These are phyloP conservation scores for Miltochrista miniata DNA, from an alignment of 2,888 invertebrate genomes.

Conservation along the genomic window DNA sequence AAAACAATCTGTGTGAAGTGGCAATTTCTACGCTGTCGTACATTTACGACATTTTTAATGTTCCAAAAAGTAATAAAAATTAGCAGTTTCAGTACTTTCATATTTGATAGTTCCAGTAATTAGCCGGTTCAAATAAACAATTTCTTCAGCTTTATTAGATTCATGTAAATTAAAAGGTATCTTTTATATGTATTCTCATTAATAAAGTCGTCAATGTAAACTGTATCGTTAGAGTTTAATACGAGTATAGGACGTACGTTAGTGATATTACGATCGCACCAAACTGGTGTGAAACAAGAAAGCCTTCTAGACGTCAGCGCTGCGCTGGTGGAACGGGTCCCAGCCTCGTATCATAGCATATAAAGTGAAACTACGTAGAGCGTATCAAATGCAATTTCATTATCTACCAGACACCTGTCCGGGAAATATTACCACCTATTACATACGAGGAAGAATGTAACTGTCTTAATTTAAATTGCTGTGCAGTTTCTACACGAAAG, in stretches of 20 bases:
- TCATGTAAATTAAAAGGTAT: too few relatives aligned
- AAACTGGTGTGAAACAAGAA: constrained; percentile 61
- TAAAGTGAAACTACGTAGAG: constrained; percentile 71
- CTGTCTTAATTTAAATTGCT: background rate
- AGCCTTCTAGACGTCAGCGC: constrained; percentile 65
- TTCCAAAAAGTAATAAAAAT: too few relatives aligned
- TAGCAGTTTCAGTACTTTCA: background rate
- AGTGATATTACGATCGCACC: constrained; percentile 41
- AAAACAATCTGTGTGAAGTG: too few relatives aligned
- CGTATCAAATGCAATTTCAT: constrained; percentile 78
- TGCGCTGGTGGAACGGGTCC: constrained; percentile 69
- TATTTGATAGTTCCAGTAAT: too few relatives aligned
- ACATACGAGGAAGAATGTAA: constrained; percentile 20
- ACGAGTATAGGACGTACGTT: constrained; percentile 39
- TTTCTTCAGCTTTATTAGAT: too few relatives aligned
- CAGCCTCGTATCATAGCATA: constrained; percentile 56
- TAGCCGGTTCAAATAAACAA: too few relatives aligned
- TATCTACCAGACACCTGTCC: constrained; percentile 62
- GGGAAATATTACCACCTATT: constrained; percentile 27
- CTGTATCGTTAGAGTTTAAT: constrained; percentile 41
- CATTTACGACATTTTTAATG: too few relatives aligned
- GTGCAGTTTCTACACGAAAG: too few relatives aligned
- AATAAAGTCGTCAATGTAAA: constrained; percentile 33
- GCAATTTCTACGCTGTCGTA: too few relatives aligned
- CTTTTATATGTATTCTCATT: constrained; percentile 18